Conservation (phyloP, 2,888 invertebrate genomes). For the Tenthredo notha region DNA sequence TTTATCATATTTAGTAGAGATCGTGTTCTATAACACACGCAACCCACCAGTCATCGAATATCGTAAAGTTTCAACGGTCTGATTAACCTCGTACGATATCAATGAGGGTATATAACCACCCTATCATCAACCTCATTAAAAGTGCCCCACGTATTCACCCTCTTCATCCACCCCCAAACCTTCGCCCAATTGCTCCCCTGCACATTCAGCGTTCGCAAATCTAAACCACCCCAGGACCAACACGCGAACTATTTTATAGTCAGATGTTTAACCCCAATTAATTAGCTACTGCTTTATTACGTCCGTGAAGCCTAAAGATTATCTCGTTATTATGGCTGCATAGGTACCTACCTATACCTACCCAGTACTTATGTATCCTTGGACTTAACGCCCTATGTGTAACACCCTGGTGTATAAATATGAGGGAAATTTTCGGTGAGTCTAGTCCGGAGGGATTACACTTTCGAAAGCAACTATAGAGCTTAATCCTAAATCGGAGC, state of each 20-base stretch:
- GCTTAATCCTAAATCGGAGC: neutral
- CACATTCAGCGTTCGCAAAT: constrained; percentile 16
- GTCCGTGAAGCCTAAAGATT: constrained; percentile 33
- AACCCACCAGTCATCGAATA: neutral
- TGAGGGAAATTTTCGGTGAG: neutral
- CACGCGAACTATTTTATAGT: constrained; percentile 67
- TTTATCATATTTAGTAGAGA: neutral
- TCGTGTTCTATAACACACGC: constrained; percentile 4
- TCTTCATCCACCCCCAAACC: constrained; percentile 45
- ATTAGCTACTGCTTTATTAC: constrained; percentile 59
- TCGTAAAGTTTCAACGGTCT: constrained; percentile 48
- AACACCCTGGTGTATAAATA: constrained; percentile 10
- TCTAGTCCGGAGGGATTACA: neutral
- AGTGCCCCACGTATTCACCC: constrained; percentile 59
- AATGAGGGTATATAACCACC: constrained; percentile 66
- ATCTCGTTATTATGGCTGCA: constrained; percentile 33
- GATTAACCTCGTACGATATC: constrained; percentile 67
- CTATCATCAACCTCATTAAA: constrained; percentile 73
- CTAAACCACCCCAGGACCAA: constrained; percentile 54
- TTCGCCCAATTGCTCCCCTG: constrained; percentile 23
- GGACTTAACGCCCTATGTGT: neutral
- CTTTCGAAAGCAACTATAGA: neutral
- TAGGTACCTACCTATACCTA: neutral
- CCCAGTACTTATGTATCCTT: neutral
- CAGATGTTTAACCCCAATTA: constrained; percentile 67